phyloP scores from a whole-genome alignment of 1,140 invertebrate species.

The Rhynchophorus ferrugineus region DNA sequence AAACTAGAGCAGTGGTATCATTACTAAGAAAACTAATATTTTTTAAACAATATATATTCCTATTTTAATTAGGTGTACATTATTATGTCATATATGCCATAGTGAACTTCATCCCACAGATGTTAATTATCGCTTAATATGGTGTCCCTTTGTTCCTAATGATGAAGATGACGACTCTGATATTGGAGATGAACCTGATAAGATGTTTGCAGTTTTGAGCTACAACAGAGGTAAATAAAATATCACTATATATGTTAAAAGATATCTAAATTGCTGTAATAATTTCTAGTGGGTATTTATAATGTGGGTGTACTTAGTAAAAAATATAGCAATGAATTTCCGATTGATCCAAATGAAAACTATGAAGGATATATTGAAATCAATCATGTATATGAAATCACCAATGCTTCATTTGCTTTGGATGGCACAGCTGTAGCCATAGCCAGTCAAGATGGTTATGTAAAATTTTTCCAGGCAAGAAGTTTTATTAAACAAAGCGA shows the following conservation, averaged over 20 bases:
- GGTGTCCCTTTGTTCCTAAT: constrained; percentile 84
- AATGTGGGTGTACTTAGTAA: constrained; percentile 49
- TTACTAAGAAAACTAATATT: background rate
- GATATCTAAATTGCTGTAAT: too few species aligned
- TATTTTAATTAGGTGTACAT: constrained; percentile 27
- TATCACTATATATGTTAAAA: too few species aligned
- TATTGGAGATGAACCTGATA: constrained; percentile 63
- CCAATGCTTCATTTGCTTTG: constrained; percentile 84
- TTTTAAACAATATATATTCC: background rate
- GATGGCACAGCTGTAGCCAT: constrained; percentile 89
- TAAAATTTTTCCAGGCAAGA: constrained; percentile 83
- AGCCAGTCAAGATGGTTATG: constrained; percentile 75
- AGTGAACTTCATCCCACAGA: constrained; percentile 38
- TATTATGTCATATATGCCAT: constrained; percentile 49
- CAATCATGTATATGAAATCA: constrained; percentile 60
- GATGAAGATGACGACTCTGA: constrained; percentile 53
- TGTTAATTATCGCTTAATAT: constrained; percentile 67
- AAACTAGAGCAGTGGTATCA: background rate
- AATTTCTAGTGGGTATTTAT: constrained; percentile 53
- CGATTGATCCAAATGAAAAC: constrained; percentile 44
- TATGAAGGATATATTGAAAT: constrained; percentile 57
- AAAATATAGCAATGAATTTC: constrained; percentile 43
- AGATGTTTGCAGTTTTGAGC: constrained; percentile 73
- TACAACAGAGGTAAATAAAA: constrained; percentile 65
- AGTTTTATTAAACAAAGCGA: background rate